Evolutionary conservation across 2,888 invertebrate genomes (phyloP).

Genomic region (Sarcophaga variegata): DNA sequence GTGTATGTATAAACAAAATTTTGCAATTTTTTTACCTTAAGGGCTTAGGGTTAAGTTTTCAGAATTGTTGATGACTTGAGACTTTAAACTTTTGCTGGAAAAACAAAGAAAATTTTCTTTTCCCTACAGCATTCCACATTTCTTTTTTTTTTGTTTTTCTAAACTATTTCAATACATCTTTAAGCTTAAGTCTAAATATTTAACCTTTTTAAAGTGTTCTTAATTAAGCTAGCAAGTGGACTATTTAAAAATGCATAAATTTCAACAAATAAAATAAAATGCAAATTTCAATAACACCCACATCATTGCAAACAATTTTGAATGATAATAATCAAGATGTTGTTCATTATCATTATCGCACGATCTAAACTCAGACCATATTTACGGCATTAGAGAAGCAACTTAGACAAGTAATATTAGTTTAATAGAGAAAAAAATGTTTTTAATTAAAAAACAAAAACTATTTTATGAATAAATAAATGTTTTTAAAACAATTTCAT

Average conservation of each 20-base stretch:
- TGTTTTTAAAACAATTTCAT: conserved; percentile 6
- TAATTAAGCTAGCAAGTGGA: conserved; percentile 64
- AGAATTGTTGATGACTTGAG: too few species aligned
- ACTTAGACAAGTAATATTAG: conserved; percentile 33
- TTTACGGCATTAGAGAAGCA: too few species aligned
- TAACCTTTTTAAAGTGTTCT: conserved; percentile 67
- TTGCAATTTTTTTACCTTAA: too few species aligned
- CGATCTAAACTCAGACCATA: background rate
- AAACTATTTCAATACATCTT: conserved; percentile 16
- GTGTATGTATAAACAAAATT: too few species aligned
- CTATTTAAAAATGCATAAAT: conserved; percentile 67
- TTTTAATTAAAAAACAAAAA: conserved; percentile 51
- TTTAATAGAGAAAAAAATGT: conserved; percentile 20
- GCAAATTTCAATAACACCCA: conserved; percentile 63
- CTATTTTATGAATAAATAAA: background rate
- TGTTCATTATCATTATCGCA: background rate
- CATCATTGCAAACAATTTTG: background rate
- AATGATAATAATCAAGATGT: background rate
- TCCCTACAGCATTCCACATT: background rate
- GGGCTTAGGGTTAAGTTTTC: too few species aligned
- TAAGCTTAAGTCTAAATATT: conserved; percentile 48
- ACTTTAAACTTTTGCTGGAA: too few species aligned
- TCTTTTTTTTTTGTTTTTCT: conserved; percentile 12
- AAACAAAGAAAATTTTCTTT: too few species aligned
- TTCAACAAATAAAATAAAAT: conserved; percentile 61